phyloP scores from a whole-genome alignment of 2,888 invertebrate species.

The Graphium colonna region DNA sequence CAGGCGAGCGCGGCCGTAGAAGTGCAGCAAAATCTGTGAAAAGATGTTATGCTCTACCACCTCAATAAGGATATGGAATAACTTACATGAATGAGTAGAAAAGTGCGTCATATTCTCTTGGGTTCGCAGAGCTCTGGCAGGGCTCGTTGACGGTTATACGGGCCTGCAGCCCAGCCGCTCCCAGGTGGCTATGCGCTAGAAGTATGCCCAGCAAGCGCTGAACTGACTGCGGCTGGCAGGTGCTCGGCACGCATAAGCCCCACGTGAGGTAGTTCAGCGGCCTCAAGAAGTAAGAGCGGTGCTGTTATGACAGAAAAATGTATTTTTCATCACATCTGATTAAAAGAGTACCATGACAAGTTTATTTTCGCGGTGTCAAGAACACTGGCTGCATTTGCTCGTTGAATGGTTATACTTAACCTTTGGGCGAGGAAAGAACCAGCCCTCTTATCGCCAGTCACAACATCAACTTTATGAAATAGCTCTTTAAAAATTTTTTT shows the following conservation, averaged over 20 bases:
- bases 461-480: too few relatives aligned
- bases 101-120: constrained; percentile 42
- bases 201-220: constrained; percentile 49
- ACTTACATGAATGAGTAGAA: constrained; percentile 62
- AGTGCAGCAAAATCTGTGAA: too few relatives aligned
- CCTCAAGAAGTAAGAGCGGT: constrained; percentile 47
- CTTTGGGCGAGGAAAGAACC: too few relatives aligned
- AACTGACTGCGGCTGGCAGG: constrained; percentile 58
- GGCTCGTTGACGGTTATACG: constrained; percentile 47
- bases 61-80: too few relatives aligned
- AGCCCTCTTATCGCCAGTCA: too few relatives aligned
- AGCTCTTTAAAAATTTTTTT: too few relatives aligned
- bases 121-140: constrained; percentile 49
- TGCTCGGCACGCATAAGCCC: constrained; percentile 77
- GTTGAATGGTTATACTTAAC: too few relatives aligned
- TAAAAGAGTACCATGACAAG: too few relatives aligned
- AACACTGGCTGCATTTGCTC: too few relatives aligned
- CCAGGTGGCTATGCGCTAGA: constrained; percentile 62
- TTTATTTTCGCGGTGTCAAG: too few relatives aligned
- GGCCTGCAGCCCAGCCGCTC: constrained; percentile 54
- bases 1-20: too few relatives aligned
- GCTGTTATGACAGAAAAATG: constrained; percentile 33
- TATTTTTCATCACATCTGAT: background rate
- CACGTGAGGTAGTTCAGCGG: constrained; percentile 67
- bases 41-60: too few relatives aligned